A percentile compares a stretch with the other conserved stretches of the same genome.
phyloP scores from a whole-genome alignment of 2,888 invertebrate genomes.

The Odontocolon sp. region DNA sequence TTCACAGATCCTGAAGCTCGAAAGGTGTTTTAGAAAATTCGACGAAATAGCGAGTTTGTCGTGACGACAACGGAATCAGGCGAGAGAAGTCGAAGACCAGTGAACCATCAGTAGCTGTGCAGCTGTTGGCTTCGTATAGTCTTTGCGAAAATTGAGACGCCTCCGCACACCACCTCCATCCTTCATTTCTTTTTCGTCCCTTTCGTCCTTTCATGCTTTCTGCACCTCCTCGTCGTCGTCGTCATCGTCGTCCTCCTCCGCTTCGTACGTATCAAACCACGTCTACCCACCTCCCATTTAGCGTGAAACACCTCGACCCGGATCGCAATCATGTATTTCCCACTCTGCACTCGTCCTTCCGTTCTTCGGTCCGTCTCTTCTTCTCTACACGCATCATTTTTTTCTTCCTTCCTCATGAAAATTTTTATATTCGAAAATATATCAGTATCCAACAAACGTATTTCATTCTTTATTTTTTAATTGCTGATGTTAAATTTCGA shows the following conservation, averaged over 20 bases:
- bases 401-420: neutral
- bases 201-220: conserved; percentile 34
- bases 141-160: conserved; percentile 64
- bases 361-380: conserved; percentile 21
- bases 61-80: conserved; percentile 11
- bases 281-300: conserved; percentile 67
- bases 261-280: conserved; percentile 61
- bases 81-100: neutral
- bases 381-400: conserved; percentile 15
- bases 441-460: too few relatives aligned
- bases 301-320: conserved; percentile 57
- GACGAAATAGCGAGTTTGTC: conserved; percentile 14
- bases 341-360: conserved; percentile 38
- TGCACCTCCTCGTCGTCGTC: neutral
- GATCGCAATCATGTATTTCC: conserved; percentile 55
- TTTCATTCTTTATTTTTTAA: neutral
- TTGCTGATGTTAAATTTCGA: neutral
- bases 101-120: conserved; percentile 22
- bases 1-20: too few relatives aligned
- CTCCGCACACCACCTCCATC: conserved; percentile 54
- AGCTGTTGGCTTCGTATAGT: conserved; percentile 15
- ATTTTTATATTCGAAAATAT: too few relatives aligned
- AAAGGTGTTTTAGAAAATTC: conserved; percentile 18
- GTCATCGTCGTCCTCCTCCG: conserved; percentile 55
- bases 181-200: conserved; percentile 20